A percentile compares a stretch with the other conserved stretches of the same genome.
Conservation (phyloP, 1,140 invertebrate genomes). For the Zelostemma sp. region DNA sequence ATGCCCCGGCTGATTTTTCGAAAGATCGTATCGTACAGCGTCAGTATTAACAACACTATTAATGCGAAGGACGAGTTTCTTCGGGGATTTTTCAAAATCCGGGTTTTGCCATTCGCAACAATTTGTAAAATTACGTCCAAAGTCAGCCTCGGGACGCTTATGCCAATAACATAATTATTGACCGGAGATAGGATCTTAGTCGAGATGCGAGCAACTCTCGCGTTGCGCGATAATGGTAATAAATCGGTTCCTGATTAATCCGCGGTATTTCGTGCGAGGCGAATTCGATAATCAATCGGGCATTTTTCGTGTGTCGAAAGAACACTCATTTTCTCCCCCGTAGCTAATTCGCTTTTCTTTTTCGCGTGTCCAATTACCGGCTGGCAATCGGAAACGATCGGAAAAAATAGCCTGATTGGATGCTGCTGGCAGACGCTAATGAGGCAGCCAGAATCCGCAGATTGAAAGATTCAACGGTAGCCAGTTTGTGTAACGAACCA, state of each 20-base stretch:
- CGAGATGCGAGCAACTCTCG: constrained; percentile 21
- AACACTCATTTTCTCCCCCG: not conserved
- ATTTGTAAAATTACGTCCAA: constrained; percentile 30
- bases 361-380: no score
- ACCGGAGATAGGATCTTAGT: constrained; percentile 33
- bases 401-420: not conserved
- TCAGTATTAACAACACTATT: constrained; percentile 25
- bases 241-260: constrained; percentile 13
- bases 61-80: constrained; percentile 18
- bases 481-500: no score
- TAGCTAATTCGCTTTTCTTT: no score
- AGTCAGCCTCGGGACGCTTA: constrained; percentile 15
- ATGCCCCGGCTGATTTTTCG: no score
- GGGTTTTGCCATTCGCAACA: constrained; percentile 23
- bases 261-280: not conserved
- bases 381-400: not conserved
- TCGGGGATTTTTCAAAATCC: constrained; percentile 14
- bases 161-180: constrained; percentile 35
- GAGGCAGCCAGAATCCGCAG: not conserved
- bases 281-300: not conserved
- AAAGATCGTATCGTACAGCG: constrained; percentile 12
- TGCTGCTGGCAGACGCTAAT: not conserved
- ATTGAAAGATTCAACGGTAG: no score
- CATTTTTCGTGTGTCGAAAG: not conserved
- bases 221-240: constrained; percentile 27